Evolutionary conservation across 2,113 vertebrate species (phyloP).

Genomic region (Daubentonia madagascariensis): DNA sequence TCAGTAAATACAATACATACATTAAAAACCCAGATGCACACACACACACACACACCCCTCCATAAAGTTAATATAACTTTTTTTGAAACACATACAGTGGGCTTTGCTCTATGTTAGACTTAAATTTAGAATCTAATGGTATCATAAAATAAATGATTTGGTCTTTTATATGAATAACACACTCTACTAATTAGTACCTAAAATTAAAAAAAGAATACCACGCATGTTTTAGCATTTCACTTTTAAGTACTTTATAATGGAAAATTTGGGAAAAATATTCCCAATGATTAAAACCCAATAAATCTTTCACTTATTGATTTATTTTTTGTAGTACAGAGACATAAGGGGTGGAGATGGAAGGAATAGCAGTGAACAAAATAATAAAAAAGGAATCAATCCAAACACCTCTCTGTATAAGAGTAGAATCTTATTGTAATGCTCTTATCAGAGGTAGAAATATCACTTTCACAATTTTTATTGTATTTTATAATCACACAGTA

Average conservation of each 20-base stretch:
- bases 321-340: background rate
- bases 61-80: background rate
- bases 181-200: background rate
- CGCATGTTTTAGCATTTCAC: background rate
- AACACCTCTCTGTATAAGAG: background rate
- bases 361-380: background rate
- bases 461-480: background rate
- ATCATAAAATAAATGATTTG: constrained; percentile 34
- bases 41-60: background rate
- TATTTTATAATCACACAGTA: background rate
- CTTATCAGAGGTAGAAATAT: background rate
- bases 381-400: background rate
- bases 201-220: background rate
- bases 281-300: background rate
- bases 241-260: background rate
- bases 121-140: constrained; percentile 43
- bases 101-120: background rate
- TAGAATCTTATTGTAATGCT: background rate
- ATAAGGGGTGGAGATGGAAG: accelerated
- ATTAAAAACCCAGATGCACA: background rate
- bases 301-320: background rate
- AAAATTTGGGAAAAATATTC: background rate
- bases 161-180: background rate
- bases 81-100: background rate
- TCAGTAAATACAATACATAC: background rate